Percentiles rank a stretch among this genome's conserved stretches.
Evolutionary conservation across 1,140 invertebrate species (phyloP).

Genomic region (Drosophila orosa): DNA sequence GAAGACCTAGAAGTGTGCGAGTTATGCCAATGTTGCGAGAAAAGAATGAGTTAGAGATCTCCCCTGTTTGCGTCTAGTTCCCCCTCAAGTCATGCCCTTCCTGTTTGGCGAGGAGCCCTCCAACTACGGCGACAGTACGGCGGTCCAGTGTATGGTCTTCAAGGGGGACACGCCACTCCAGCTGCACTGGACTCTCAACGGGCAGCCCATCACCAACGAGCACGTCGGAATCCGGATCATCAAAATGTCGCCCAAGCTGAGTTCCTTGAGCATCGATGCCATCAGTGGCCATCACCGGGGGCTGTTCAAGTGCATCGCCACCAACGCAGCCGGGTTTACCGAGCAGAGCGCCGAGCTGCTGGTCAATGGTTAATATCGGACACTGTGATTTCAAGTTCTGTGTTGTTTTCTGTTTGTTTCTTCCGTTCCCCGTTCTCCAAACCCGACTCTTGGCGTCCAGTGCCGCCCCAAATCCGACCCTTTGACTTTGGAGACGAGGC

Average conservation of each 20-base stretch:
- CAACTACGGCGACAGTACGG: slow-evolving; percentile 88
- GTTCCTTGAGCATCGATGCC: slow-evolving; percentile 89
- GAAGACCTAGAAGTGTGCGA: background rate
- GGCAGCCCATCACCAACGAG: slow-evolving; percentile 84
- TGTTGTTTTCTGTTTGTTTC: slow-evolving; percentile 23
- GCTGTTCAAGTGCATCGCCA: slow-evolving; percentile 89
- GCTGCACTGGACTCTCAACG: slow-evolving; percentile 91
- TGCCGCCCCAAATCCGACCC: slow-evolving; percentile 88
- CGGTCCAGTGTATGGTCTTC: slow-evolving; percentile 89
- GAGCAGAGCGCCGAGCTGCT: slow-evolving; percentile 87
- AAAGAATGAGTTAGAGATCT: background rate
- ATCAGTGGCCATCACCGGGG: slow-evolving; percentile 89
- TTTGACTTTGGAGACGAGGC: slow-evolving; percentile 89
- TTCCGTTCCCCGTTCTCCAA: slow-evolving; percentile 16
- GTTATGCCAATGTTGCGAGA: background rate
- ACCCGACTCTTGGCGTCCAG: slow-evolving; percentile 76
- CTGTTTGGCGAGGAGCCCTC: slow-evolving; percentile 89
- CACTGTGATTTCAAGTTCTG: slow-evolving; percentile 4
- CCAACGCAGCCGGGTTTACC: slow-evolving; percentile 87
- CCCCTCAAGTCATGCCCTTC: slow-evolving; percentile 90
- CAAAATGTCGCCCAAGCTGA: slow-evolving; percentile 87
- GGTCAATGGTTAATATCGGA: slow-evolving; percentile 87
- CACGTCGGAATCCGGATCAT: slow-evolving; percentile 85
- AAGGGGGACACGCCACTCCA: slow-evolving; percentile 90
- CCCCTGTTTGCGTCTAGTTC: slow-evolving; percentile 53